Conservation (phyloP, 1,140 invertebrate species). For the Atta cephalotes region DNA sequence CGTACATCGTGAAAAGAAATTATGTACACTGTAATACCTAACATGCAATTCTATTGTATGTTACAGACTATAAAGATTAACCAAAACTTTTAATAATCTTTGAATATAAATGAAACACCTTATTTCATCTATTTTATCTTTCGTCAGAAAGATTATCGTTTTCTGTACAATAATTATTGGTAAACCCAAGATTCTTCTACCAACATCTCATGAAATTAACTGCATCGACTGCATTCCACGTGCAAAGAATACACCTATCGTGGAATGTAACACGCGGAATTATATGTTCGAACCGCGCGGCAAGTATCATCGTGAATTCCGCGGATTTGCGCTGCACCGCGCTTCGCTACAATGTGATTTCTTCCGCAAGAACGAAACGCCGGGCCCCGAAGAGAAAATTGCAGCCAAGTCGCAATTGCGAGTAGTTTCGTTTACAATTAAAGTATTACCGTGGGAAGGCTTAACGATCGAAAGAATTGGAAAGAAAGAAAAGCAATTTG, state of each 20-base stretch:
- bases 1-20: conserved; percentile 3
- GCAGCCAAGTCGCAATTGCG: background rate
- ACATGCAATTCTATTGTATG: background rate
- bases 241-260: conserved; percentile 13
- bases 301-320: conserved; percentile 37
- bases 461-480: conserved; percentile 3
- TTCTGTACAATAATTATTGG: background rate
- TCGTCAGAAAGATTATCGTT: background rate
- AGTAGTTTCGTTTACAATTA: conserved; percentile 28
- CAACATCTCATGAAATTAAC: conserved; percentile 5
- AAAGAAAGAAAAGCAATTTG: conserved; percentile 20
- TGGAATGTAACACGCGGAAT: conserved; percentile 35
- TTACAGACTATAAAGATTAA: background rate
- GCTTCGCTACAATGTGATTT: conserved; percentile 22
- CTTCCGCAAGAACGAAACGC: conserved; percentile 31
- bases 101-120: background rate
- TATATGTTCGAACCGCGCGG: conserved; percentile 8
- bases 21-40: background rate
- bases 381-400: conserved; percentile 21
- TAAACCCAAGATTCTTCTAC: conserved; percentile 2
- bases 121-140: background rate
- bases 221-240: conserved; percentile 15
- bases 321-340: background rate
- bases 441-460: conserved; percentile 28
- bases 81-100: background rate